phyloP scores from a whole-genome alignment of 2,888 invertebrate species.

The Brenthis ino region DNA sequence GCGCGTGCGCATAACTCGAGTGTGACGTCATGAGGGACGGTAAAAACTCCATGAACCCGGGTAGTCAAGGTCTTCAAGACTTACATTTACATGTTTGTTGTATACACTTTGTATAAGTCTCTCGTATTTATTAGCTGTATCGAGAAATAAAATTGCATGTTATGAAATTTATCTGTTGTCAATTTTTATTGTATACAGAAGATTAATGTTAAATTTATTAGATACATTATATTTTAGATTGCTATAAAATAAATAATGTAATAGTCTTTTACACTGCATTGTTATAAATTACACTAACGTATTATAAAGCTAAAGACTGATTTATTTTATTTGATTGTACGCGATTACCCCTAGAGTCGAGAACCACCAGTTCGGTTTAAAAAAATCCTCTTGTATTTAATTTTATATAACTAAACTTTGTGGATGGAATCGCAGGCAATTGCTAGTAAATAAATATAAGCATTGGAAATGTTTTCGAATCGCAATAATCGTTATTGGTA shows the following conservation, averaged over 20 bases:
- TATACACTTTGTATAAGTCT: constrained; percentile 33
- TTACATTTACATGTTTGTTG: constrained; percentile 55
- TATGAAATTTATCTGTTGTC: constrained; percentile 23
- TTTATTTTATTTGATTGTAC: too few relatives aligned
- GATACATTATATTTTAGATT: neutral
- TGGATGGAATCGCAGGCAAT: neutral
- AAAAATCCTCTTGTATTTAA: too few relatives aligned
- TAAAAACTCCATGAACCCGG: constrained; percentile 74
- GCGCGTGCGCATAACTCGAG: constrained; percentile 73
- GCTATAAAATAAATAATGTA: neutral
- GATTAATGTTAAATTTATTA: too few relatives aligned
- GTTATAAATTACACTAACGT: too few relatives aligned
- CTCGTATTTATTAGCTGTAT: constrained; percentile 38
- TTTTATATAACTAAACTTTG: too few relatives aligned
- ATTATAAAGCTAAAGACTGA: too few relatives aligned
- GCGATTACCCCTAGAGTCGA: too few relatives aligned
- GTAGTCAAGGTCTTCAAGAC: constrained; percentile 69
- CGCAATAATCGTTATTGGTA: too few relatives aligned
- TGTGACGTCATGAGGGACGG: constrained; percentile 74
- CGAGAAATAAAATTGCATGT: constrained; percentile 31
- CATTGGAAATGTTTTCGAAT: too few relatives aligned
- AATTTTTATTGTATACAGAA: neutral
- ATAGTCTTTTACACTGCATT: too few relatives aligned
- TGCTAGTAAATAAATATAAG: neutral
- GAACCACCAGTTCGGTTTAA: too few relatives aligned